A percentile compares a stretch with the other conserved stretches of the same genome.
phyloP scores from a whole-genome alignment of 2,113 vertebrate genomes.

The Salvelinus fontinalis region DNA sequence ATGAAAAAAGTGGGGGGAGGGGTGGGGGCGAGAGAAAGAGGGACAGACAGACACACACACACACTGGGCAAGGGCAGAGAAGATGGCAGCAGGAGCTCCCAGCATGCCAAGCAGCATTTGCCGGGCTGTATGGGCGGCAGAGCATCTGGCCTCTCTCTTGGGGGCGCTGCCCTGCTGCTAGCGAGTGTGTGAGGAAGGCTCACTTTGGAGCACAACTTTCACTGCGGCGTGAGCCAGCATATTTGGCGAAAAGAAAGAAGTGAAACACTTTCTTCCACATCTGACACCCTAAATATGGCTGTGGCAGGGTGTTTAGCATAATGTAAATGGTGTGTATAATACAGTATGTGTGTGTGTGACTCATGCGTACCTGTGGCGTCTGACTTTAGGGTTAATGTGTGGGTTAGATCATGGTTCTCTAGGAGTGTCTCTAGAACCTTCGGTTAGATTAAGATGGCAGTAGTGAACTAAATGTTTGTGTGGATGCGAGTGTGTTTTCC shows the following conservation, averaged over 20 bases:
- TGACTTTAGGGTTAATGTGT: neutral
- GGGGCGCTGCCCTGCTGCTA: neutral
- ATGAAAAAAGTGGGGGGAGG: neutral
- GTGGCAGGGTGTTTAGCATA: too few relatives aligned
- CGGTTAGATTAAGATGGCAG: too few relatives aligned
- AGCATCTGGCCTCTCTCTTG: constrained; percentile 33
- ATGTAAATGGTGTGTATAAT: too few relatives aligned
- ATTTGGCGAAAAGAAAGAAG: neutral
- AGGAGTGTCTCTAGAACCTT: neutral
- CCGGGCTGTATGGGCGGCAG: neutral
- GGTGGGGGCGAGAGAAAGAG: too few relatives aligned
- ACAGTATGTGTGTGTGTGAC: too few relatives aligned
- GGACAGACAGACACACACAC: neutral
- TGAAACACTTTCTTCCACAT: neutral
- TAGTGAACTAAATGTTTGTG: neutral
- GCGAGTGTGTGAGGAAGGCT: neutral
- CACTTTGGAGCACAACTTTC: neutral
- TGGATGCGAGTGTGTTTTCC: neutral
- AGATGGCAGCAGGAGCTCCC: constrained; percentile 29
- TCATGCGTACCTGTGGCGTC: neutral
- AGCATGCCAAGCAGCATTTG: constrained; percentile 19
- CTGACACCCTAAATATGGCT: too few relatives aligned
- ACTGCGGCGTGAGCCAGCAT: constrained; percentile 24
- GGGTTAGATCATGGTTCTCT: neutral
- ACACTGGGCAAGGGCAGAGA: neutral